A percentile compares a stretch with the other conserved stretches of the same genome.
These are phyloP conservation scores for Siphamia tubifer DNA, from an alignment of 2,113 vertebrate species.

Conservation along the genomic window DNA sequence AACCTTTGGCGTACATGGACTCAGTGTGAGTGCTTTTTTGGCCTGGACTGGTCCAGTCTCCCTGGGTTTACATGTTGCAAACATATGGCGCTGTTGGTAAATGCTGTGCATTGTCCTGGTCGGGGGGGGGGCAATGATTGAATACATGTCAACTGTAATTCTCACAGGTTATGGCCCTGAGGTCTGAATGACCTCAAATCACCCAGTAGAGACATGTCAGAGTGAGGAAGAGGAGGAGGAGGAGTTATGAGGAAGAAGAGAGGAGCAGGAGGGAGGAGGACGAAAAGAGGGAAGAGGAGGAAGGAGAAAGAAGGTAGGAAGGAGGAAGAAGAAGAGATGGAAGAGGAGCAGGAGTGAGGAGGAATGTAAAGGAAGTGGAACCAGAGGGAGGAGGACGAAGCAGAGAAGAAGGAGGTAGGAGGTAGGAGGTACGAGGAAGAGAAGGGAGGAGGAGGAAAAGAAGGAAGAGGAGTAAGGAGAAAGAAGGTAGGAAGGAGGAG, in stretches of 20 bases:
- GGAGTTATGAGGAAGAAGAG: not conserved
- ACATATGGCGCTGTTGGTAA: conserved; percentile 61
- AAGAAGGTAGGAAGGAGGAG: not conserved
- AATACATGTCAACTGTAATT: conserved; percentile 58
- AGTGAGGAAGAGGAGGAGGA: not conserved
- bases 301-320: not conserved
- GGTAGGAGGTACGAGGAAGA: not conserved
- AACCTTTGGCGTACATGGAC: not conserved
- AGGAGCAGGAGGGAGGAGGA: not conserved
- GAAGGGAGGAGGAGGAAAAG: not conserved
- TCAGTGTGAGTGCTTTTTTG: not conserved
- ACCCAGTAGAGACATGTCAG: conserved; percentile 43
- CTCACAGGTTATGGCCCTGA: conserved; percentile 51
- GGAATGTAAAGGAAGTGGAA: no score
- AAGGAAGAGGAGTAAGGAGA: not conserved
- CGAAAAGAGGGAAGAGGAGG: conserved; percentile 3
- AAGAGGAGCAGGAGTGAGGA: not conserved
- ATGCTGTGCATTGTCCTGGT: conserved; percentile 58
- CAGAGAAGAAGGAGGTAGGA: no score
- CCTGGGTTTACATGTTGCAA: conserved; percentile 53
- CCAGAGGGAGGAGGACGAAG: not conserved
- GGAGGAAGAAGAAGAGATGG: not conserved
- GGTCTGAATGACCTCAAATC: conserved; percentile 65
- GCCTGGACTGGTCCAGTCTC: conserved; percentile 16
- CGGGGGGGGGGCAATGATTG: conserved; percentile 48